A percentile compares a stretch with the other conserved stretches of the same genome.
phyloP scores from a whole-genome alignment of 2,113 vertebrate species.

The Macroglossus sobrinus region DNA sequence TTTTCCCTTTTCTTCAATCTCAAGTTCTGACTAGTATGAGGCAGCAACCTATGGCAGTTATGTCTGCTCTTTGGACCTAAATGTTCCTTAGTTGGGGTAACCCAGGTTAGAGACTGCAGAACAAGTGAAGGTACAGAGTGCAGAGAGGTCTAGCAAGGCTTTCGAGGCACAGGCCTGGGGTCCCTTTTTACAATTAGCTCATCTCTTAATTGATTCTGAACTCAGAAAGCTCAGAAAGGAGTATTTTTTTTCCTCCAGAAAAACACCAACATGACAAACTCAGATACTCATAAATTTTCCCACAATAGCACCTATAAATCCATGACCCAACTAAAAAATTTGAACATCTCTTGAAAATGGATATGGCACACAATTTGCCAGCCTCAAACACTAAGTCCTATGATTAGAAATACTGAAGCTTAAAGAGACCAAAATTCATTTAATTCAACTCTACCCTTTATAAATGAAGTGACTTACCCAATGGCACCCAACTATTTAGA shows the following conservation, averaged over 20 bases:
- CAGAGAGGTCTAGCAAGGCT: not conserved
- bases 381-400: not conserved
- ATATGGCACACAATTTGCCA: not conserved
- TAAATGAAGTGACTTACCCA: not conserved
- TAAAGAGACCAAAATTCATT: not conserved
- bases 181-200: not conserved
- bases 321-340: not conserved
- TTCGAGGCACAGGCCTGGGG: not conserved
- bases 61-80: not conserved
- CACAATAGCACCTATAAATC: not conserved
- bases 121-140: rapidly evolving
- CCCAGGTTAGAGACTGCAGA: not conserved
- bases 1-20: not conserved
- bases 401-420: not conserved
- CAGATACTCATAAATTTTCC: not conserved
- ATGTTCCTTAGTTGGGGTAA: not conserved
- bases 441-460: not conserved
- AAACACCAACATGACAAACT: not conserved
- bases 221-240: not conserved
- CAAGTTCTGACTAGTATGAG: not conserved
- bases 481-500: not conserved
- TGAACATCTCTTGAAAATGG: not conserved
- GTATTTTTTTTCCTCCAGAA: not conserved
- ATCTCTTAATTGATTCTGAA: not conserved
- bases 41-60: not conserved